Evolutionary conservation across 2,797 vertebrate species (phyloP), one percentile per base, ranked within the genome.

Genomic region (Gymnoscopelus braueri): DNA sequence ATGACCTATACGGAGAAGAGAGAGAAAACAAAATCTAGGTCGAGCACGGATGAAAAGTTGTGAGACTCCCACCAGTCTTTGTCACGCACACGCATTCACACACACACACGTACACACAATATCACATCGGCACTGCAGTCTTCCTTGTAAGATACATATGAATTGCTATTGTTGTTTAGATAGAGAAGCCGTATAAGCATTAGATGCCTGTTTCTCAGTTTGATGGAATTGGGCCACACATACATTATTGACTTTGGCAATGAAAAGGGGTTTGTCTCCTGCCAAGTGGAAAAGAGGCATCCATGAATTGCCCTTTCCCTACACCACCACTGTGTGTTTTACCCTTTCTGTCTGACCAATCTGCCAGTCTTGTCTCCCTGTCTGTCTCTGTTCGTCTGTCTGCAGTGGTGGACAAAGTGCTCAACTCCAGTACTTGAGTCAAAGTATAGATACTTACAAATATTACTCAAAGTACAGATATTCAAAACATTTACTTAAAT

Each of bases 331-430:
- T n/a, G 1, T n/a, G 1, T 39, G 9, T 55, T 55, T 52, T 54
- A 44, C 49, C 61, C 26, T 52, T 39, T 71, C 10, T 79, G 13
- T 35, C 4, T 58, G 26, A 29, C 26, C 26, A 29, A 29, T 29
- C 26, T 29, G 26, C 1, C 26, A 4, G 26, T 29, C 19, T 19
- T 19, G 19, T 19, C 8, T 60, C n/a, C 26, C 12, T 13, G 14
- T 1, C 14, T 49, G 23, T 65, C 65, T 81, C 77, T 78, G 79
- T 60, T 48, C 81, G 69, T 76, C 78, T 59, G 26, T 83, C 68
- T 13, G 61, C 48, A 72, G n/a, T 19, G 19, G 19, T 19, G 19
- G 19, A 19, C 19, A 19, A 19, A 19, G 19, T 19, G 19, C 19
- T 19, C 19, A 19, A 19, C 19, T 29, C 26, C 26, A 29, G 26